Conservation (phyloP, 2,888 invertebrate genomes). For the Synergus japonicus region DNA sequence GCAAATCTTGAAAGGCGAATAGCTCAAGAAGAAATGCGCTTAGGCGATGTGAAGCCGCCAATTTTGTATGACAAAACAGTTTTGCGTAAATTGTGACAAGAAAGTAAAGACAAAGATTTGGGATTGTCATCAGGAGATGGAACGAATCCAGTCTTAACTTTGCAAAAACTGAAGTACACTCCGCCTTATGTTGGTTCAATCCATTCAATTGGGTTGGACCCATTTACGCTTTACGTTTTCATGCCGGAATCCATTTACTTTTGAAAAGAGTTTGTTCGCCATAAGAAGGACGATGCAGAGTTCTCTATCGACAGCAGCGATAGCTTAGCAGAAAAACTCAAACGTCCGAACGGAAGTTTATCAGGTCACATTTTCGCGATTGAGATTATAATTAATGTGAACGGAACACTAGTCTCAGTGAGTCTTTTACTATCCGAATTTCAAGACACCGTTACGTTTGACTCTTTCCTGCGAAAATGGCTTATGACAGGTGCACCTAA, state of each 20-base stretch:
- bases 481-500: not conserved
- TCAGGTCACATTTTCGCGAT: conserved; percentile 3
- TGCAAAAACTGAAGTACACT: not conserved
- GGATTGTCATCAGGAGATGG: not conserved
- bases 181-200: not conserved
- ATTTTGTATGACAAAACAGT: not conserved
- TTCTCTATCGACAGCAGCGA: not conserved
- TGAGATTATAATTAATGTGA: not conserved
- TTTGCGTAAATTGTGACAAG: not conserved
- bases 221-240: not conserved
- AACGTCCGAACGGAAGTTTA: not conserved
- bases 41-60: conserved; percentile 7
- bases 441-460: not conserved
- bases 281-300: not conserved
- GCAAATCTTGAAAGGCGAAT: not conserved
- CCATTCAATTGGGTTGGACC: not conserved
- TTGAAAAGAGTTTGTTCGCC: not conserved
- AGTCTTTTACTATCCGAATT: not conserved
- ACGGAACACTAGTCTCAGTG: not conserved
- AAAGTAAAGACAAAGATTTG: too few relatives aligned
- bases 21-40: not conserved
- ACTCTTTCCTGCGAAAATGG: conserved; percentile 5
- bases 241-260: not conserved
- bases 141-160: not conserved
- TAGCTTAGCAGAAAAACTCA: not conserved